Base-by-base conservation (phyloP, 2,888 invertebrate genomes). In the Synergus laeviventris region DNA sequence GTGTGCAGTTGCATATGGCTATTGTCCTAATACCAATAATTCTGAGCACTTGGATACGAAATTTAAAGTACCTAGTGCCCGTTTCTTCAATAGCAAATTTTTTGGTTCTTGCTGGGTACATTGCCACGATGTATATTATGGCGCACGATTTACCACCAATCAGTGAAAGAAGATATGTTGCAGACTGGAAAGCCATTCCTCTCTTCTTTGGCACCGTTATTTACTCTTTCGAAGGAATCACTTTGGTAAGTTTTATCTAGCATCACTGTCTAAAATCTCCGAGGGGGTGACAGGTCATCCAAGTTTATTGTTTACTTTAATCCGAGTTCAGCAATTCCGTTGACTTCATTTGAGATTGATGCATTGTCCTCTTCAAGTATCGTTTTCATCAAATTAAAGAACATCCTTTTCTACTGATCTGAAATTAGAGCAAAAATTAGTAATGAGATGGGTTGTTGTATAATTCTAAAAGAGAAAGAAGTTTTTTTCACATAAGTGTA, bases 181-280 rank as follows among this genome's bases (percentile, higher is more conserved):
- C 94, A 0, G 91, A 93, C 8, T 93, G 93, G 91, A 88, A 91
- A 78, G 93, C 92, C 78, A 91, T 96, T 78, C 98, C 99, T 0
- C 92, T 99, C 16, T 99, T 96, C 90, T 98, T 99, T 88, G 99
- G 99, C 64, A 99, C 98, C 0, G 97, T 97, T 36, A 94, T 99
- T 76, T 99, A 97, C 91, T 97, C 99, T 4, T 99, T 99, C 88
- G 99, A 99, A 92, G 99, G 98, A 80, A 99, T 99, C 82, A 96
- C 96, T 75, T 91, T 97, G 93, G 97, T 96, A 89, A 93, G 93
- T 91, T 70, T 31, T 70, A 77, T 60, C 31, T 31, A 31, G 31
- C 31, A 31, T 31, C 5, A 31, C 31, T 4, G 4, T 31, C 7
- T 31, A 31, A 31, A 31, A 31, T 31, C 31, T 0, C 31, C 0